Evolutionary conservation across 2,888 invertebrate genomes (phyloP).

Genomic region (Sabatieria punctata): DNA sequence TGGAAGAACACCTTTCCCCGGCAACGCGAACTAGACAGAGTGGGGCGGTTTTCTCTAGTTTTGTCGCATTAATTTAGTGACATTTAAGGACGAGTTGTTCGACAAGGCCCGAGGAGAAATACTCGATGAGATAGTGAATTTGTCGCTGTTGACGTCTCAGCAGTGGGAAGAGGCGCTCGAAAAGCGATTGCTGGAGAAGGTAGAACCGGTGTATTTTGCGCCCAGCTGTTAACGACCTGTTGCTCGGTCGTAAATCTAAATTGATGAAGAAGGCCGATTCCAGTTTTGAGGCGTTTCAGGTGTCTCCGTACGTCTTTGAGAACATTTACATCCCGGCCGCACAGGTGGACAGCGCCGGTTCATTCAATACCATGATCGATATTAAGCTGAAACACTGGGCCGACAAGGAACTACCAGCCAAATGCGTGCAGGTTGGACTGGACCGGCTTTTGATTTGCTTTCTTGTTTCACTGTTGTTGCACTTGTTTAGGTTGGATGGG

Average conservation of each 20-base stretch:
- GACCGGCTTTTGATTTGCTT: background rate
- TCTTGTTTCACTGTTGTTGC: too few species aligned
- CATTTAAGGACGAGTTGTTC: constrained; percentile 72
- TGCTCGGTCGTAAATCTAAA: background rate
- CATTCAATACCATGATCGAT: constrained; percentile 49
- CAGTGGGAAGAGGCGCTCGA: constrained; percentile 76
- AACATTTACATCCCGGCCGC: constrained; percentile 55
- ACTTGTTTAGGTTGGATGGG: constrained; percentile 48
- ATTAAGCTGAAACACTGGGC: constrained; percentile 93
- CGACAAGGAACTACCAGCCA: constrained; percentile 65
- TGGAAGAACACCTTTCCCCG: constrained; percentile 98
- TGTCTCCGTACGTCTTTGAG: constrained; percentile 27
- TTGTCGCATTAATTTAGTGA: background rate
- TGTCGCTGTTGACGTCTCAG: constrained; percentile 57
- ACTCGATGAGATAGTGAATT: constrained; percentile 83
- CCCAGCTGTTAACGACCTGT: background rate
- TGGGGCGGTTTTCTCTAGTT: background rate
- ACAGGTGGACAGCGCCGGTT: constrained; percentile 24
- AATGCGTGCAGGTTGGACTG: constrained; percentile 48
- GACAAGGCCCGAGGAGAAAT: constrained; percentile 90
- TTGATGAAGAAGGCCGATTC: background rate
- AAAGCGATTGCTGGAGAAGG: constrained; percentile 42
- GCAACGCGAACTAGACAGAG: constrained; percentile 70
- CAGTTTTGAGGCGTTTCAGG: constrained; percentile 12
- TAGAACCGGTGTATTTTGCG: constrained; percentile 15